Evolutionary conservation across 2,888 invertebrate genomes (phyloP), one percentile per base, ranked within the genome.

Genomic region (Oscheius myriophilus): DNA sequence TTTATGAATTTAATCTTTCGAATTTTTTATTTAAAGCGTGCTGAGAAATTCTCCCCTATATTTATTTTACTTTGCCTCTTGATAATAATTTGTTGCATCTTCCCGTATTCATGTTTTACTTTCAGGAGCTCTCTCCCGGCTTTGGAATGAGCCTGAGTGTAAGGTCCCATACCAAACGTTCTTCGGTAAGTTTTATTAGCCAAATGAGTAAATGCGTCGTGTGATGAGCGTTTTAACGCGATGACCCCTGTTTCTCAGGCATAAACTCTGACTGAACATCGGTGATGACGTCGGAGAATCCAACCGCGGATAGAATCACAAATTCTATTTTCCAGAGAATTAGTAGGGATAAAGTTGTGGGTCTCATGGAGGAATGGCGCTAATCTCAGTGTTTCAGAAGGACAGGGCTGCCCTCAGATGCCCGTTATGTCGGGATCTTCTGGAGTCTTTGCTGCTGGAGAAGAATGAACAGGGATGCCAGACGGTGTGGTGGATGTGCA

Each of bases 401-500:
- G 52, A 51, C 18, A 42, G 52, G 23, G 66, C 23, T 16, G 18
- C 26, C 25, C 62, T 61, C 23, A 42, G 21, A 49, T 80, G 80
- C 46, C 80, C 81, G 18, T 67, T 67, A 33, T 80, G 80, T 58
- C 54, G 65, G 16, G 69, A 70, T 39, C 64, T 64, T 14, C 55
- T 80, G 16, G 63, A 66, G 46, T 67, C 81, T n/a, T 26, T 73
- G 51, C 43, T 70, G 25, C 52, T 82, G 21, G 69, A 75, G 14
- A 70, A 58, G 12, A 64, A 68, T 62, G 72, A 59, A 21, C 59
- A 67, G 9, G 72, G 76, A n/a, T 45, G 46, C n/a, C 61, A 72
- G 45, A 73, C 49, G 14, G 59, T 82, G 21, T 81, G 81, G 78
- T 81, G 81, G 81, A 70, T 76, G 2, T 81, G 81, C 51, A 73